Conservation (phyloP, 2,888 invertebrate species). For the Caenorhabditis afra region DNA sequence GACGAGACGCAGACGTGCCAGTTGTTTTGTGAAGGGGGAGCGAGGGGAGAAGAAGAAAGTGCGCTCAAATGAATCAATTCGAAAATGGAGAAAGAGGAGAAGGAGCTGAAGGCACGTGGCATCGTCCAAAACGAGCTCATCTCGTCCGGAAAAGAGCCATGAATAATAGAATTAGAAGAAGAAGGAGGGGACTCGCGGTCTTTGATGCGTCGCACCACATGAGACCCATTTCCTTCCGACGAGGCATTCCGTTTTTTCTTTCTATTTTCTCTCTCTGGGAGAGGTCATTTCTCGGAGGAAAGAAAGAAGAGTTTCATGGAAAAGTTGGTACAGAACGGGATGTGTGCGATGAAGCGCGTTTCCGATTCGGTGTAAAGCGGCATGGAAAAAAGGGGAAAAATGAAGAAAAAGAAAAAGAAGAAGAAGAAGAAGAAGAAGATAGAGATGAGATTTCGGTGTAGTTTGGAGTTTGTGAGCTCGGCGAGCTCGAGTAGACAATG, state of each 20-base stretch:
- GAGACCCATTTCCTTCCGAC: conserved; percentile 21
- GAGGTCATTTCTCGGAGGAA: conserved; percentile 24
- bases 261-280: conserved; percentile 8
- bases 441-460: conserved; percentile 5
- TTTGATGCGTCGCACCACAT: conserved; percentile 27
- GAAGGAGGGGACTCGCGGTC: conserved; percentile 2
- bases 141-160: conserved; percentile 24
- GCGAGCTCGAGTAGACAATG: conserved; percentile 13
- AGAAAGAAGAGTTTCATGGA: conserved; percentile 16
- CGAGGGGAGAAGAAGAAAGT: background rate
- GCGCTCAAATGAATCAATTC: too few relatives aligned
- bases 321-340: conserved; percentile 1
- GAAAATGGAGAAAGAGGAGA: conserved; percentile 1
- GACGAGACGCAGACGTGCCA: conserved; percentile 5
- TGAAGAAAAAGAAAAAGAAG: conserved; percentile 10
- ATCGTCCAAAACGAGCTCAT: conserved; percentile 1
- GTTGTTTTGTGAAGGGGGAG: conserved; percentile 31
- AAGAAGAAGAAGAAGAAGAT: background rate
- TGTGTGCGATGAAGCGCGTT: background rate
- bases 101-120: conserved; percentile 12
- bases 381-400: background rate
- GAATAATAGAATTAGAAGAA: conserved; percentile 42
- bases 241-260: background rate
- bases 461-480: conserved; percentile 21
- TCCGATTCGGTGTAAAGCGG: conserved; percentile 8